Evolutionary conservation across 2,797 vertebrate species (phyloP), one percentile per base, ranked within the genome.

Genomic region (Lepus oiostolus): DNA sequence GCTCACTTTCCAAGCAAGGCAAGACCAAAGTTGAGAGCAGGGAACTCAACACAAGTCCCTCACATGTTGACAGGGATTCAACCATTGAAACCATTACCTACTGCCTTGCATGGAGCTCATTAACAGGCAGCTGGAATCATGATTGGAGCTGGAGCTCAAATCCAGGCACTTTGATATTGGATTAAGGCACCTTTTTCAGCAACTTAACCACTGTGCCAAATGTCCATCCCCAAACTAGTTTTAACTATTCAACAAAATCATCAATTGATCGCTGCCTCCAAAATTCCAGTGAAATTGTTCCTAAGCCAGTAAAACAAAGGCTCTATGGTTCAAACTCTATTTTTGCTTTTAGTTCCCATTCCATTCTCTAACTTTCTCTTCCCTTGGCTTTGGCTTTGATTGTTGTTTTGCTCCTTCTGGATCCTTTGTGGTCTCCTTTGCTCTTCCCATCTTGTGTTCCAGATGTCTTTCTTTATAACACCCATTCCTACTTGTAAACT

Each of bases 171-270:
- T 5, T 58, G 54, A 58, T 5, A 58, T 58, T 47, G 42, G 42
- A 47, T 47, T 47, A 8, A 47, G 42, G 42, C 42, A 47, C 8
- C 42, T 47, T 47, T 47, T 47, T 47, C 8, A 8, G 42, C 16
- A 58, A 58, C 54, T 58, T 58, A 21, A 58, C 42, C 54, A 58
- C 17, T 58, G 19, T 58, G 19, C 54, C 54, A 58, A 58, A 58
- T 16, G 17, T 21, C 19, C 54, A 58, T 5, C 54, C 54, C 54
- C 16, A 58, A 75, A 72, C 32, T 71, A 47, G 11, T 77, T 92
- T 93, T 32, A 83, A 67, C 12, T 77, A 7, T 83, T 79, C 28
- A 72, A 82, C 7, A 90, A 90, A 87, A 83, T 81, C 3, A 60
- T 47, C 42, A 30, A 74, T 38, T 82, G 24, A 72, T 79, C 72